These are phyloP conservation scores for Coilia nasus DNA, from an alignment of 2,797 vertebrate species.

Conservation along the genomic window DNA sequence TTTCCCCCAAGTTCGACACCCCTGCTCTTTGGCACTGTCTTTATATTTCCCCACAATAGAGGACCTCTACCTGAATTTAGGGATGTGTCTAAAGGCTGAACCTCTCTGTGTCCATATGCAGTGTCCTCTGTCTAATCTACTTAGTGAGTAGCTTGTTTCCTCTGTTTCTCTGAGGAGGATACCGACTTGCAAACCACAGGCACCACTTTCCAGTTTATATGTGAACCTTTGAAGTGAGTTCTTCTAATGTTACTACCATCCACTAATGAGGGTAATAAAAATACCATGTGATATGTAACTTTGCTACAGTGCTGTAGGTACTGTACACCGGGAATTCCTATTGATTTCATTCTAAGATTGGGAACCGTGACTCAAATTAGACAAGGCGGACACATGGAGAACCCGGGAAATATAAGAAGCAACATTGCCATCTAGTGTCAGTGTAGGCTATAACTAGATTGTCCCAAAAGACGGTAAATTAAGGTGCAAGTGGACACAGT, in stretches of 20 bases:
- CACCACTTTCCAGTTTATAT: not conserved
- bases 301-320: too few relatives aligned
- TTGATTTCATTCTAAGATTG: not conserved
- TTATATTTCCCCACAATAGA: too few relatives aligned
- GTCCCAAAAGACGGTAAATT: too few relatives aligned
- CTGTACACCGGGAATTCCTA: not conserved
- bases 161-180: not conserved
- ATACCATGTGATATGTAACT: too few relatives aligned
- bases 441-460: not conserved
- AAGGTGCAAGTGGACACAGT: not conserved
- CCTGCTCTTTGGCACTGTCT: too few relatives aligned
- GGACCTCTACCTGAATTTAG: not conserved
- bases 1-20: too few relatives aligned
- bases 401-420: slow-evolving; percentile 40
- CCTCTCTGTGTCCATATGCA: not conserved
- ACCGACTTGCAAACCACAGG: too few relatives aligned
- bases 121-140: not conserved
- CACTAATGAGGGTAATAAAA: too few relatives aligned
- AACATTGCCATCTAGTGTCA: slow-evolving; percentile 69
- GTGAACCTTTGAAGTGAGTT: slow-evolving; percentile 15
- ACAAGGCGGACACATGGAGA: not conserved
- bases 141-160: not conserved
- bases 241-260: too few relatives aligned
- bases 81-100: not conserved
- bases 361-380: not conserved